These are phyloP conservation scores for Oeneis ivallda DNA, from an alignment of 2,888 invertebrate genomes.

Conservation along the genomic window DNA sequence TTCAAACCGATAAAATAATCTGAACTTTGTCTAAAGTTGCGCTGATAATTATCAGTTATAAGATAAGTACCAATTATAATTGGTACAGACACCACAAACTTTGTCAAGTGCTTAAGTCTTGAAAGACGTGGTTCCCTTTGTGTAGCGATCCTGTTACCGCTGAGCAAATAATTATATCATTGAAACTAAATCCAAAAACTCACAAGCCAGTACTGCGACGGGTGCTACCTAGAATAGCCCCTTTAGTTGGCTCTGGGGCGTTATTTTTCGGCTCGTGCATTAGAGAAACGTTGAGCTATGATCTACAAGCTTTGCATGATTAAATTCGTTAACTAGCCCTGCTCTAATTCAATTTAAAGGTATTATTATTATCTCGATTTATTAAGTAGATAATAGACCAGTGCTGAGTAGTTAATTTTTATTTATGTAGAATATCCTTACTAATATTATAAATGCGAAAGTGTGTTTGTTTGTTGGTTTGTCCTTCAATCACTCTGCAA, in stretches of 20 bases:
- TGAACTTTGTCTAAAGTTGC: neutral
- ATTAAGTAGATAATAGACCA: too few species aligned
- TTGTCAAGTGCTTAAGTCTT: slow-evolving; percentile 2
- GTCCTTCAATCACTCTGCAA: too few species aligned
- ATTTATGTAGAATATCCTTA: too few species aligned
- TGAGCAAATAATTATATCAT: neutral
- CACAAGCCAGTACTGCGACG: neutral
- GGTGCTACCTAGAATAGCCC: neutral
- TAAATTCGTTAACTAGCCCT: slow-evolving; percentile 6
- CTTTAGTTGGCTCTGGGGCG: neutral
- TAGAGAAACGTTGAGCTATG: slow-evolving; percentile 8
- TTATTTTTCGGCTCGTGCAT: slow-evolving; percentile 13
- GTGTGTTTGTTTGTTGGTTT: too few species aligned
- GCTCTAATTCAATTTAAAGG: neutral
- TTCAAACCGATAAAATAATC: neutral
- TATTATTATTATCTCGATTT: neutral
- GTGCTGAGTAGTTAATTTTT: neutral
- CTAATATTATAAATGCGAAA: too few species aligned
- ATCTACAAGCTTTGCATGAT: slow-evolving; percentile 11
- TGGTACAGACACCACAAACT: neutral
- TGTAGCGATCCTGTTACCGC: neutral
- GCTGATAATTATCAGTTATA: too few species aligned
- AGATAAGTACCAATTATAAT: too few species aligned
- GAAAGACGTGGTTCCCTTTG: neutral
- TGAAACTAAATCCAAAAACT: neutral